Base-by-base conservation (phyloP, 2,113 vertebrate genomes). In the Cochlearius cochlearius region DNA sequence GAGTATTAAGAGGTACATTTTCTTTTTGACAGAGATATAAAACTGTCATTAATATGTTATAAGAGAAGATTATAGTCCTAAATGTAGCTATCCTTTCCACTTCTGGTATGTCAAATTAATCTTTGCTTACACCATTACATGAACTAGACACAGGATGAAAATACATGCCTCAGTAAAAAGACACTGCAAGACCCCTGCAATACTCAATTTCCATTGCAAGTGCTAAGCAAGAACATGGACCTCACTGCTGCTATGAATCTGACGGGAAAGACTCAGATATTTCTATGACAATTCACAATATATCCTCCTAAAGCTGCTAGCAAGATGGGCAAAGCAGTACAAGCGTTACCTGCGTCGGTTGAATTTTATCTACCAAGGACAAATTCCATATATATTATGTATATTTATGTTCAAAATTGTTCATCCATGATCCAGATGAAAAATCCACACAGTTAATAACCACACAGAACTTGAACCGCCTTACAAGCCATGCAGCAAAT, bases 71-170 rank as follows among this genome's bases (percentile, higher is more conserved):
- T 95, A 95, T 76, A 82, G 66, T 81, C 66, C 76, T 95, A 96
- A 95, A 88, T 76, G 87, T 82, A 91, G 86, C 91, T 83, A 91
- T 92, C 84, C 43, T 92, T 97, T 91, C 71, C 66, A 32, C 71
- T 79, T 91, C 80, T 92, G 94, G 83, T 63, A 79, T 5, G 62
- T 39, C 84, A 88, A 92, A 96, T 95, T 96, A 95, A 95, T 95
- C 92, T 94, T 93, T 97, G 97, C 81, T 97, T 97, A 96, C 89
- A 91, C 87, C 93, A 92, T 85, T 91, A 72, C 89, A 76, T 68
- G 89, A 92, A 89, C 69, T 55, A 95, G 67, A 50, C 88, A 91
- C 41, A 59, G 81, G 91, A 82, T 73, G 50, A 91, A 95, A 97
- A 91, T 83, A 73, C 89, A 79, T 32, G 82, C 62, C 76, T 76